These are phyloP conservation scores for Julus scandinavius DNA, from an alignment of 2,888 invertebrate genomes.

Conservation along the genomic window DNA sequence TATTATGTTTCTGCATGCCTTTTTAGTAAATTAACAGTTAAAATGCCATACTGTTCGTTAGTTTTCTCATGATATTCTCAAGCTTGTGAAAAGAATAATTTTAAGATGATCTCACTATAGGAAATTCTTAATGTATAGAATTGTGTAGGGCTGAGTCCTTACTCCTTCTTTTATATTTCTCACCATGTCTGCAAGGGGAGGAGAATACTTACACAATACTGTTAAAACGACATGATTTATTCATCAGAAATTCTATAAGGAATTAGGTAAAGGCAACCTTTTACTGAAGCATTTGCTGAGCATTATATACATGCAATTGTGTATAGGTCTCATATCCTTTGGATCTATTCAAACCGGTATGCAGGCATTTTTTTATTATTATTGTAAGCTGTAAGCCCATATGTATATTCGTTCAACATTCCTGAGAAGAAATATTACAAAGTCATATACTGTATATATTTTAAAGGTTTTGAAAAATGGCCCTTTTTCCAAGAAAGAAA, in stretches of 20 bases:
- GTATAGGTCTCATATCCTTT: background rate
- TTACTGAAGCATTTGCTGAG: background rate
- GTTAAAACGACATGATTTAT: constrained; percentile 11
- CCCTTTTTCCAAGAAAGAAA: background rate
- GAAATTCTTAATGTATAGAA: background rate
- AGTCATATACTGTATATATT: background rate
- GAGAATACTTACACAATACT: background rate
- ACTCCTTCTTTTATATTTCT: background rate
- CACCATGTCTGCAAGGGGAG: background rate
- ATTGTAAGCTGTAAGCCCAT: background rate
- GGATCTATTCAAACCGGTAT: background rate
- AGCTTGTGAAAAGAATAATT: background rate
- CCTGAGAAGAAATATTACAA: background rate
- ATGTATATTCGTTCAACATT: background rate
- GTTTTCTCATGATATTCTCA: background rate
- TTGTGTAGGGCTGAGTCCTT: background rate
- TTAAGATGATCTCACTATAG: background rate
- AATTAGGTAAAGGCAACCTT: background rate
- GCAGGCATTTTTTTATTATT: background rate
- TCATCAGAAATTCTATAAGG: background rate
- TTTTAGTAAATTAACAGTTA: background rate
- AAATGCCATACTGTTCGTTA: background rate
- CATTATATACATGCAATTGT: background rate
- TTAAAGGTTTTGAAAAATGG: background rate
- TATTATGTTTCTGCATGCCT: background rate